Conservation (phyloP, 2,888 invertebrate species). For the Drosophila multiciliata region DNA sequence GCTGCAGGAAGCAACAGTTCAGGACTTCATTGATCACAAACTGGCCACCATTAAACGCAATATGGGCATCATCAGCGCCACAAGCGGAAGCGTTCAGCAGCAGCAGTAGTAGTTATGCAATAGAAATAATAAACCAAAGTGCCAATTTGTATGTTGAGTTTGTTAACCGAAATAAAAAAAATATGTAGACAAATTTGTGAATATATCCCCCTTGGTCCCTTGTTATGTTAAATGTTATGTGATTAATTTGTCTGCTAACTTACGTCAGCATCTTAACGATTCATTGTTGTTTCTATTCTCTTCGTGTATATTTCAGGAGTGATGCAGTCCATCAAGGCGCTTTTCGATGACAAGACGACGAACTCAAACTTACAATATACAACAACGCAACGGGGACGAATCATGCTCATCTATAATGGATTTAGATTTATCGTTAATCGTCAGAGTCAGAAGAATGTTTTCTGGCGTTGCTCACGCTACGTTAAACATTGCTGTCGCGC, state of each 20-base stretch:
- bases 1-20: slow-evolving; percentile 71
- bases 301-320: slow-evolving; percentile 51
- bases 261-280: slow-evolving; percentile 4
- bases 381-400: slow-evolving; percentile 84
- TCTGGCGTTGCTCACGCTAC: slow-evolving; percentile 85
- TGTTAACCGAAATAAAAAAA: slow-evolving; percentile 64
- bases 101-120: slow-evolving; percentile 24
- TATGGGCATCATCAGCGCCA: slow-evolving; percentile 8
- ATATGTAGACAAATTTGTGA: slow-evolving; percentile 30
- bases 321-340: slow-evolving; percentile 72
- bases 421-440: slow-evolving; percentile 85
- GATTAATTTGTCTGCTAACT: background rate
- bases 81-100: background rate
- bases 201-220: slow-evolving; percentile 7
- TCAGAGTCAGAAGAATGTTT: slow-evolving; percentile 84
- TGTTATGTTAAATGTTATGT: slow-evolving; percentile 10
- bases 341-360: slow-evolving; percentile 81
- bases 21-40: slow-evolving; percentile 79
- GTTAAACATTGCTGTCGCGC: slow-evolving; percentile 84
- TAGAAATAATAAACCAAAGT: slow-evolving; percentile 15
- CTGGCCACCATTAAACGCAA: slow-evolving; percentile 63
- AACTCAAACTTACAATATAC: slow-evolving; percentile 83
- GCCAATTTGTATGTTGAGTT: slow-evolving; percentile 50
- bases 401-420: slow-evolving; percentile 84
- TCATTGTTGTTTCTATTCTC: slow-evolving; percentile 2